These are phyloP conservation scores for Nanorana parkeri DNA, from an alignment of 2,113 vertebrate species.

Conservation along the genomic window DNA sequence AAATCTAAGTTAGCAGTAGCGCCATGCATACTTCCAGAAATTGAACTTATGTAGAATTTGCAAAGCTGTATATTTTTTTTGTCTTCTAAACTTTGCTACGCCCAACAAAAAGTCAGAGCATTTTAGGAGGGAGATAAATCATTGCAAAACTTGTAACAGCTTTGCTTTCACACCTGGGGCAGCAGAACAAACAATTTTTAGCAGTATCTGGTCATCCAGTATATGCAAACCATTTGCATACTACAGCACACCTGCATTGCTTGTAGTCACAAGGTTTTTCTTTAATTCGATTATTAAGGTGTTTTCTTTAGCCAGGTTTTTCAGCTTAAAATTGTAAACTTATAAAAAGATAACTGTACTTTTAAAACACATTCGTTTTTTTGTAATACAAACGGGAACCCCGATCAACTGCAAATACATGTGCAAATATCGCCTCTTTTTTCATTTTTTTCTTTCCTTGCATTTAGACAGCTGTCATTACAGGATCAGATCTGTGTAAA, in stretches of 20 bases:
- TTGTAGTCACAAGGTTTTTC: constrained; percentile 34
- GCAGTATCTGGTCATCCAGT: constrained; percentile 16
- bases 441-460: too few relatives aligned
- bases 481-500: too few relatives aligned
- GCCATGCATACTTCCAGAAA: background rate
- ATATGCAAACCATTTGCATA: constrained; percentile 30
- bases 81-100: constrained; percentile 1
- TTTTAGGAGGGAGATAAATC: constrained; percentile 46
- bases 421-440: too few relatives aligned
- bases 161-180: constrained; percentile 39
- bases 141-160: constrained; percentile 13
- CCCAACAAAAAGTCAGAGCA: constrained; percentile 9
- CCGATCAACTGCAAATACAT: too few relatives aligned
- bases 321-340: background rate
- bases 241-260: constrained; percentile 44
- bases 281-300: background rate
- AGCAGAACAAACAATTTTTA: background rate
- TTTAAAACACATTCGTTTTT: too few relatives aligned
- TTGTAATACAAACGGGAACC: too few relatives aligned
- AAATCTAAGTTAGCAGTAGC: too few relatives aligned
- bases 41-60: constrained; percentile 23
- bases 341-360: too few relatives aligned
- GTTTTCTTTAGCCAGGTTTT: background rate
- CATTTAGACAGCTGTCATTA: too few relatives aligned
- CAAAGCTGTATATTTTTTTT: background rate